Evolutionary conservation across 2,113 vertebrate species (phyloP), one percentile per base, ranked within the genome.

Genomic region (Bubo blakistoni): DNA sequence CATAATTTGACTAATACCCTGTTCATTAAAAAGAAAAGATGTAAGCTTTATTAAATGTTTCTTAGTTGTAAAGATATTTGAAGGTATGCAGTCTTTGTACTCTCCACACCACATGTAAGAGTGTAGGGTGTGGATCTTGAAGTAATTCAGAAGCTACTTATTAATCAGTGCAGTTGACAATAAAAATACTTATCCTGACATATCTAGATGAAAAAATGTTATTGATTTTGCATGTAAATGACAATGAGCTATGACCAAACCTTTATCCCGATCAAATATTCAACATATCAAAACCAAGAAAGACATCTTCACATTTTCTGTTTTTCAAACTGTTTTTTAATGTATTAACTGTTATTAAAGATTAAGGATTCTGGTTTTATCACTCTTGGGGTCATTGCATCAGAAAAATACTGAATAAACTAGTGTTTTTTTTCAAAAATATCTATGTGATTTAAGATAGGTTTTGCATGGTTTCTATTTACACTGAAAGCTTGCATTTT

Each of bases 161-260:
- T 98, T 97, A 98, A 98, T 98, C 98, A 98, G 91, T 97, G 86
- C 84, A 80, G 77, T 95, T 97, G 94, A 97, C 96, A 93, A 40
- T 27, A 57, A 57, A 97, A 98, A 94, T 94, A 95, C 92, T 94
- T 92, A 59, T 34, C n/a, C 36, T 78, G 88, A 96, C 95, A 94
- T 91, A 95, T 98, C 98, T 96, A 88, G 90, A 88, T 98, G 97
- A 98, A 96, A 88, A 94, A 98, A 94, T 91, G 90, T 97, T 96
- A 96, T 95, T 97, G 96, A 97, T 97, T 98, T 97, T 88, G 74
- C 95, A 98, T 97, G 97, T 96, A 98, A 98, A 98, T 98, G 93
- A 96, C 96, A 96, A 85, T 92, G 84, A 92, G 94, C 92, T 92
- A 90, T 93, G 38, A 96, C 32, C 78, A 93, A 89, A 77, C 26